These are phyloP conservation scores for Luperina nickerlii DNA, from an alignment of 2,888 invertebrate genomes.

Conservation along the genomic window DNA sequence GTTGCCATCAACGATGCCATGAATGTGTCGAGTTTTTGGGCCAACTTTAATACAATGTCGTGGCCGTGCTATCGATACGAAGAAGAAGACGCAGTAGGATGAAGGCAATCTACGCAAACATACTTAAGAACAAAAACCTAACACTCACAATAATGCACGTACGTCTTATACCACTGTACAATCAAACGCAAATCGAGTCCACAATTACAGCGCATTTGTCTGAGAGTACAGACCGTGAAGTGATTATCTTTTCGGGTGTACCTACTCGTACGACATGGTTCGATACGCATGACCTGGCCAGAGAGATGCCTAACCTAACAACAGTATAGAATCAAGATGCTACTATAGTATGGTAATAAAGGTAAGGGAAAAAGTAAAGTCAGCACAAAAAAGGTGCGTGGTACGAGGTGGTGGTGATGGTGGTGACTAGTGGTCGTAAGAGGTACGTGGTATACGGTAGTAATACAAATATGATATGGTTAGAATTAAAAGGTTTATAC, in stretches of 20 bases:
- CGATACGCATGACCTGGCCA: conserved; percentile 69
- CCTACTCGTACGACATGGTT: conserved; percentile 55
- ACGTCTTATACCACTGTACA: conserved; percentile 18
- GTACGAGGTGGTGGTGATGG: neutral
- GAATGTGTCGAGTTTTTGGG: neutral
- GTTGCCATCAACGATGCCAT: neutral
- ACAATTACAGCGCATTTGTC: conserved; percentile 52
- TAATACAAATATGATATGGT: neutral
- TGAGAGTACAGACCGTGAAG: conserved; percentile 65
- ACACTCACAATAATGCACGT: conserved; percentile 10
- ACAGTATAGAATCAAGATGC: conserved; percentile 4
- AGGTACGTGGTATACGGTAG: neutral
- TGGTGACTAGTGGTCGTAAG: neutral
- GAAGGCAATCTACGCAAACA: neutral
- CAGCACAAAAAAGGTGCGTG: neutral
- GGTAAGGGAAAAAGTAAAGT: no score
- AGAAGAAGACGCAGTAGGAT: neutral
- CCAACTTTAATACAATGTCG: no score
- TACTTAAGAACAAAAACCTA: conserved; percentile 14
- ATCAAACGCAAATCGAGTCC: conserved; percentile 32
- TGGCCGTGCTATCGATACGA: neutral
- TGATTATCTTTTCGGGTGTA: conserved; percentile 70
- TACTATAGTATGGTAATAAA: conserved; percentile 11
- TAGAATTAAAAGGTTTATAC: neutral
- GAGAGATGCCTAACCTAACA: conserved; percentile 57